Percentiles rank a stretch among this genome's conserved stretches.
Evolutionary conservation across 2,888 invertebrate species (phyloP).

Genomic region (Tenthredo scrophulariae): DNA sequence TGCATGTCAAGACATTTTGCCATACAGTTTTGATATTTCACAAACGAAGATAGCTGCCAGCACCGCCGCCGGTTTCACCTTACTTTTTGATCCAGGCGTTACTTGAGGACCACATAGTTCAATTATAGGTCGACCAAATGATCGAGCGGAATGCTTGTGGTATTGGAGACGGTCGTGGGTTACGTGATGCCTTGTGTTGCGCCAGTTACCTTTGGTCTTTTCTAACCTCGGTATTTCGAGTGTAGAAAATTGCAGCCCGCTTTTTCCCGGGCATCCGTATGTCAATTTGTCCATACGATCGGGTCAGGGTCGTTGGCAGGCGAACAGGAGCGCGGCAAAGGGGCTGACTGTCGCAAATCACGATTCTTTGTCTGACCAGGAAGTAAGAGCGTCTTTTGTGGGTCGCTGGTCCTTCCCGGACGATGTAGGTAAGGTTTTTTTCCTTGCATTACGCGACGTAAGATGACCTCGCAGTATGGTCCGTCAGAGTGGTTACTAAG

Average conservation of each 20-base stretch:
- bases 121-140: conserved; percentile 11
- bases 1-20: background rate
- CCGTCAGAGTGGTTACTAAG: conserved; percentile 3
- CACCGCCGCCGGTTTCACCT: background rate
- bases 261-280: conserved; percentile 15
- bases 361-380: conserved; percentile 49
- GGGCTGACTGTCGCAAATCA: conserved; percentile 50
- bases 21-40: background rate
- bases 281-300: conserved; percentile 23
- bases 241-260: conserved; percentile 19
- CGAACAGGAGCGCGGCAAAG: conserved; percentile 28
- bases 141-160: conserved; percentile 32
- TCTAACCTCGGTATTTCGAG: conserved; percentile 41
- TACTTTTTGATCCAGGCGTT: conserved; percentile 24
- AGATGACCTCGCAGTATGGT: conserved; percentile 36
- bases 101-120: background rate
- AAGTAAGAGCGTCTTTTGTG: conserved; percentile 45
- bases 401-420: conserved; percentile 39
- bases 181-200: conserved; percentile 17
- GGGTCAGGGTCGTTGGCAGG: conserved; percentile 34
- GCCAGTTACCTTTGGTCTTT: conserved; percentile 19
- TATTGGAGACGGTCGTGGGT: conserved; percentile 28
- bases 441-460: conserved; percentile 29
- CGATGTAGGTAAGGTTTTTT: conserved; percentile 10
- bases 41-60: background rate